phyloP scores from a whole-genome alignment of 2,113 vertebrate genomes.

The Ictidomys tridecemlineatus region DNA sequence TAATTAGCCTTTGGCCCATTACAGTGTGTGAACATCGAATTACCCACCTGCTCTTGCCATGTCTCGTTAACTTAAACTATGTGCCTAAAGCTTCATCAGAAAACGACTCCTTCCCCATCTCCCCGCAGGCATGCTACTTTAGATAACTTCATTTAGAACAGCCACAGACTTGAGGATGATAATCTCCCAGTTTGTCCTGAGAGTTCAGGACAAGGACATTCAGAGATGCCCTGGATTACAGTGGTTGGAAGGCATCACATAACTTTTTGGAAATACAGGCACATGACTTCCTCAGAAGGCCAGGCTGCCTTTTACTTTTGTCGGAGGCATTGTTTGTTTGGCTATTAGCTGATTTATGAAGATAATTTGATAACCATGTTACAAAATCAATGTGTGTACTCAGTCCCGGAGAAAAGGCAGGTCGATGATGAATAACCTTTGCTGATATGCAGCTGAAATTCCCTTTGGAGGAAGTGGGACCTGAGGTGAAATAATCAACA shows the following conservation, averaged over 20 bases:
- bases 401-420: constrained; percentile 72
- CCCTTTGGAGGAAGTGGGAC: constrained; percentile 60
- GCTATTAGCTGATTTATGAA: constrained; percentile 77
- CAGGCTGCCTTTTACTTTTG: constrained; percentile 59
- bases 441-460: constrained; percentile 74
- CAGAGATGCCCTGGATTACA: background rate
- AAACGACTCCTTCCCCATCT: constrained; percentile 19
- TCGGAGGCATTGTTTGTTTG: constrained; percentile 70
- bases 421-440: constrained; percentile 73
- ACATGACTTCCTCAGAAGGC: background rate
- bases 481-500: constrained; percentile 15
- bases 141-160: constrained; percentile 56
- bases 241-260: background rate
- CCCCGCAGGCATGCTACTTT: background rate
- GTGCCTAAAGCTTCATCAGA: constrained; percentile 70
- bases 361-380: constrained; percentile 80
- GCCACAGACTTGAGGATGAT: background rate
- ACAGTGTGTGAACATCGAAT: constrained; percentile 80
- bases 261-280: constrained; percentile 56
- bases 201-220: constrained; percentile 11
- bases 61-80: constrained; percentile 81
- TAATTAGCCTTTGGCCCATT: constrained; percentile 80
- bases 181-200: background rate
- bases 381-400: constrained; percentile 77
- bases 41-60: constrained; percentile 76